Evolutionary conservation across 1,140 invertebrate species (phyloP), one percentile per base, ranked within the genome.

Genomic region (Hypsibius dujardini): DNA sequence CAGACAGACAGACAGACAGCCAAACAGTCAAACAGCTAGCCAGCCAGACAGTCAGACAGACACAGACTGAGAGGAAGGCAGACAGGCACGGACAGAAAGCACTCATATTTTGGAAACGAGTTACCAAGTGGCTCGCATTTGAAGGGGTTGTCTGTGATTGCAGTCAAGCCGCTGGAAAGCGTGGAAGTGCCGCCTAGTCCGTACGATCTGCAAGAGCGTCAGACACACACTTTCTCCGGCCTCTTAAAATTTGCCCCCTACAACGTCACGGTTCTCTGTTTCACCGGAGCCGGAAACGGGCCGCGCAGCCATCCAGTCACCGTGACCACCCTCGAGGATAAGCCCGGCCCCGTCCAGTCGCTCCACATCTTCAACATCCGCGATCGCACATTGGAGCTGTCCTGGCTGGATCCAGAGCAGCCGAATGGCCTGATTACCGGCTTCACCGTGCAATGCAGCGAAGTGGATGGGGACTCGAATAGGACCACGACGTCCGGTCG

Each of bases 251-350:
- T 86, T 77, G 87, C 88, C 0, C 81, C 86, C 46, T 98, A 97
- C 77, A 91, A 91, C 76, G 83, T 98, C 12, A 93, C 90, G 0
- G 90, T 97, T 1, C 77, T 95, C 0, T 98, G 95, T 80, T 97
- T 94, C 77, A 98, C 95, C 1, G 89, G 91, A 79, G 90, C 92
- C 1, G 95, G 95, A 1, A 90, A 95, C 79, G 95, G 95, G 2
- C 87, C 92, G 60, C 81, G 84, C 70, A 94, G 90, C 76, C 79
- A 82, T 7, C 85, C 85, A 70, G 82, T 89, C 1, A 76, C 83
- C 71, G 83, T 95, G 45, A 86, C 86, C 75, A 98, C 95, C 0
- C 82, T 85, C 46, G 90, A 98, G 84, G 95, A 98, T 84, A 87
- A 92, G 46, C 95, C 95, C 2, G 91, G 88, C 76, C 87, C 89